A percentile compares a stretch with the other conserved stretches of the same genome.
These are phyloP conservation scores for Helicoverpa zea DNA, from an alignment of 1,140 invertebrate species.

Conservation along the genomic window DNA sequence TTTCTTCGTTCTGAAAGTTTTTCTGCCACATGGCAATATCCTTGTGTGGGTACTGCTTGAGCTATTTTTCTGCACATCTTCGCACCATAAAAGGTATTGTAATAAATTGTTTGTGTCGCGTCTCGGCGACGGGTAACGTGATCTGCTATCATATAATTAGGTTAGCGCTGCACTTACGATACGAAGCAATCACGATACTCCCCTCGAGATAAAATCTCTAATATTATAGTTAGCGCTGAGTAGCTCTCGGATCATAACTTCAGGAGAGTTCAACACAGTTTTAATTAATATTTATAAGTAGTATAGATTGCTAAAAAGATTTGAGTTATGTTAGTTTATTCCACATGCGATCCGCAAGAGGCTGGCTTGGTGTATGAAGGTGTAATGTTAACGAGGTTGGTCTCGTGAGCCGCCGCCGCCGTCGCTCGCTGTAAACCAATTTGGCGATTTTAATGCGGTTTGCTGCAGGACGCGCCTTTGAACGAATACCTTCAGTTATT, in stretches of 20 bases:
- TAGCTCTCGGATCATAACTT: no score
- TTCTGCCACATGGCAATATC: no score
- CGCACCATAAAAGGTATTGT: not conserved
- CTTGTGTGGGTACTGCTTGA: no score
- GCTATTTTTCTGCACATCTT: no score
- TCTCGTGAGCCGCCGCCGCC: not conserved
- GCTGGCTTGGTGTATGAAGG: not conserved
- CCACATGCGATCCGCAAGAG: not conserved
- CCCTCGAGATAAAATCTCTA: not conserved
- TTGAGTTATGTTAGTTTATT: no score
- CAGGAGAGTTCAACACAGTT: no score
- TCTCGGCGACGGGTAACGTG: not conserved
- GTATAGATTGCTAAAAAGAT: no score
- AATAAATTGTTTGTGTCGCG: constrained; percentile 1
- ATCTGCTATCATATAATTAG: constrained; percentile 10
- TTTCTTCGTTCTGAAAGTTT: no score
- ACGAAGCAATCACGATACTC: constrained; percentile 9
- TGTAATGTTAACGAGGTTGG: constrained; percentile 34
- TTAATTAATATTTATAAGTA: no score
- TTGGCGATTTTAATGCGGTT: constrained; percentile 35
- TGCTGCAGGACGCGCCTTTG: constrained; percentile 13
- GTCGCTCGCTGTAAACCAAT: constrained; percentile 9
- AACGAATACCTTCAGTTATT: constrained; percentile 29
- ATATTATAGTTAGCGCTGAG: no score
- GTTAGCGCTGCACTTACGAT: not conserved